These are phyloP conservation scores for Oligia fasciuncula DNA, from an alignment of 2,888 invertebrate species.

Conservation along the genomic window DNA sequence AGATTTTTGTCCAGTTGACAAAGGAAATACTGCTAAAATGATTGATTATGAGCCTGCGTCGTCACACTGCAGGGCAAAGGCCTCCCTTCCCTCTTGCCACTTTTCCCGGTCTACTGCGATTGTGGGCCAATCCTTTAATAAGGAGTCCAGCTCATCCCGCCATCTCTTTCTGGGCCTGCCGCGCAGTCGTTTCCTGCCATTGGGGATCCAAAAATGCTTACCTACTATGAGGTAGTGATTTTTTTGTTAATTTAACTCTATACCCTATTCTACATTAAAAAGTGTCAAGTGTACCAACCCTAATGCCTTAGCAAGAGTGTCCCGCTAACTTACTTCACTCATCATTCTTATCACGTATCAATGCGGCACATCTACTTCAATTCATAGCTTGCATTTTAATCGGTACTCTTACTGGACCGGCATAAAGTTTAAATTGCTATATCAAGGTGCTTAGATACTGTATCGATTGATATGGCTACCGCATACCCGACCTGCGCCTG, in stretches of 20 bases:
- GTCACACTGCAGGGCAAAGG: neutral
- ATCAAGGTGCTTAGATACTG: slow-evolving; percentile 58
- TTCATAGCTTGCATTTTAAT: slow-evolving; percentile 59
- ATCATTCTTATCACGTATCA: slow-evolving; percentile 80
- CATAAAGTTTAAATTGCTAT: slow-evolving; percentile 68
- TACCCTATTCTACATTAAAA: slow-evolving; percentile 2
- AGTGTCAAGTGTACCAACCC: slow-evolving; percentile 43
- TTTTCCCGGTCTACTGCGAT: neutral
- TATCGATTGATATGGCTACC: slow-evolving; percentile 82
- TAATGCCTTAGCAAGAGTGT: slow-evolving; percentile 58
- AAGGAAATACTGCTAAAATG: too few relatives aligned
- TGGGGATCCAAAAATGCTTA: too few relatives aligned
- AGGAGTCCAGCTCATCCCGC: neutral
- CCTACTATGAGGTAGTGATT: too few relatives aligned
- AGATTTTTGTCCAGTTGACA: neutral
- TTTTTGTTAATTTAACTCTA: neutral
- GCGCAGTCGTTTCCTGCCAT: neutral
- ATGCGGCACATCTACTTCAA: slow-evolving; percentile 69
- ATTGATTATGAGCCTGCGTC: neutral
- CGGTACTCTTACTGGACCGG: slow-evolving; percentile 53
- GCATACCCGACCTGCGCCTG: slow-evolving; percentile 81
- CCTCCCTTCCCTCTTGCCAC: neutral
- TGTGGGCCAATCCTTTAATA: neutral
- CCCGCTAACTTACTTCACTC: slow-evolving; percentile 70
- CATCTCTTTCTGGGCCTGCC: neutral